These are phyloP conservation scores for Neodiprion fabricii DNA, from an alignment of 1,140 invertebrate genomes.

Conservation along the genomic window DNA sequence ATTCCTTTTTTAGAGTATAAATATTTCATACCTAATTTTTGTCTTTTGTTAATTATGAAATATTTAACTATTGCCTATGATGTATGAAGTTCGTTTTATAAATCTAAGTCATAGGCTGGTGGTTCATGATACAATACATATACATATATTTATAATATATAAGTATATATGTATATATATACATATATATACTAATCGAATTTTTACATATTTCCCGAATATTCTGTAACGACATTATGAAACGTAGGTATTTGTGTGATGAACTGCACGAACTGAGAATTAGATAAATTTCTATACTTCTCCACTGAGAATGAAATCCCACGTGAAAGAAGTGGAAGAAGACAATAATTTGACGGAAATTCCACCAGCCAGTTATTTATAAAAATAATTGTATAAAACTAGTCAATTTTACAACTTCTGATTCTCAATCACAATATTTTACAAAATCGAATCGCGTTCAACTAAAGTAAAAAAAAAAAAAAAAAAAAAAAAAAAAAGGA, in stretches of 20 bases:
- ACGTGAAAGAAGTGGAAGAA: neutral
- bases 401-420: constrained; percentile 61
- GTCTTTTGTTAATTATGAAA: constrained; percentile 34
- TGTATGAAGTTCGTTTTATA: constrained; percentile 43
- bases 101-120: constrained; percentile 53
- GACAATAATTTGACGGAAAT: neutral
- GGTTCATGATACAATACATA: constrained; percentile 27
- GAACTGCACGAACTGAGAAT: neutral
- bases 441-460: constrained; percentile 38
- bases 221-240: neutral
- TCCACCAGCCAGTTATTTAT: constrained; percentile 59
- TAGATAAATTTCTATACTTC: neutral
- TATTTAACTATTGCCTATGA: constrained; percentile 37
- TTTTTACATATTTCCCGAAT: neutral
- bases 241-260: neutral
- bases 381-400: constrained; percentile 65
- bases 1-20: constrained; percentile 1
- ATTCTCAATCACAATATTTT: constrained; percentile 54
- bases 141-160: constrained; percentile 5
- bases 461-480: constrained; percentile 27
- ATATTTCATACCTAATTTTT: neutral
- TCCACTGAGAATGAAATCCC: neutral
- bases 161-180: no score
- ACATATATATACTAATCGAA: neutral
- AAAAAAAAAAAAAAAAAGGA: constrained; percentile 32